These are phyloP conservation scores for Standfussiana lucernea DNA, from an alignment of 2,888 invertebrate genomes.

Conservation along the genomic window DNA sequence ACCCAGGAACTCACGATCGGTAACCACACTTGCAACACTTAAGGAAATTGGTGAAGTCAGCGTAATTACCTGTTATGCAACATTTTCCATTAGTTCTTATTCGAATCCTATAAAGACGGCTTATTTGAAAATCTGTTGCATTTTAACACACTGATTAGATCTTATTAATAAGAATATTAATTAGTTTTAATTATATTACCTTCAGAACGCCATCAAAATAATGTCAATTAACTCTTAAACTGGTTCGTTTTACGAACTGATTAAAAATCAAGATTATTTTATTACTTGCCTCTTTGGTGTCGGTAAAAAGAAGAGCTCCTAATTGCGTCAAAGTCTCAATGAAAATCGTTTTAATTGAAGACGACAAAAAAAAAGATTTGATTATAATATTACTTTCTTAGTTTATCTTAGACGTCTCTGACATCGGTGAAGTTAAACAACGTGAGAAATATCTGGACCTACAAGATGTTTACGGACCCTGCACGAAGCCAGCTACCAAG, in stretches of 20 bases:
- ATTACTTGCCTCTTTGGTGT: neutral
- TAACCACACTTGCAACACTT: neutral
- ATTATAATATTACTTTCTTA: too few relatives aligned
- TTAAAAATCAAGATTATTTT: slow-evolving; percentile 40
- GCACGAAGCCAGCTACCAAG: too few relatives aligned
- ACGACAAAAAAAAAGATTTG: neutral
- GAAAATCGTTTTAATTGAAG: slow-evolving; percentile 7
- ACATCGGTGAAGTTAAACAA: neutral
- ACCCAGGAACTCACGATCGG: neutral
- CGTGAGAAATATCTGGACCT: too few relatives aligned
- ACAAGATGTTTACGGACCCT: too few relatives aligned
- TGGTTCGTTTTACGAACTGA: slow-evolving; percentile 16
- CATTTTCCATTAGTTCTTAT: neutral
- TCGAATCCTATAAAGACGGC: slow-evolving; percentile 4
- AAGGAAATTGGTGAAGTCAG: neutral
- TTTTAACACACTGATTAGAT: slow-evolving; percentile 22
- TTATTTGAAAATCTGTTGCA: slow-evolving; percentile 27
- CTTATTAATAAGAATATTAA: slow-evolving; percentile 30
- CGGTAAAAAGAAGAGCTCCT: neutral
- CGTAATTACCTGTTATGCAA: too few relatives aligned
- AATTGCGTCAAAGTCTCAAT: neutral
- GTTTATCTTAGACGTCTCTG: too few relatives aligned
- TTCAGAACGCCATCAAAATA: slow-evolving; percentile 31
- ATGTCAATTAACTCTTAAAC: slow-evolving; percentile 36
- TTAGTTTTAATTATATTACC: slow-evolving; percentile 39